Evolutionary conservation across 2,888 invertebrate species (phyloP).

Genomic region (Lampropteryx suffumata): DNA sequence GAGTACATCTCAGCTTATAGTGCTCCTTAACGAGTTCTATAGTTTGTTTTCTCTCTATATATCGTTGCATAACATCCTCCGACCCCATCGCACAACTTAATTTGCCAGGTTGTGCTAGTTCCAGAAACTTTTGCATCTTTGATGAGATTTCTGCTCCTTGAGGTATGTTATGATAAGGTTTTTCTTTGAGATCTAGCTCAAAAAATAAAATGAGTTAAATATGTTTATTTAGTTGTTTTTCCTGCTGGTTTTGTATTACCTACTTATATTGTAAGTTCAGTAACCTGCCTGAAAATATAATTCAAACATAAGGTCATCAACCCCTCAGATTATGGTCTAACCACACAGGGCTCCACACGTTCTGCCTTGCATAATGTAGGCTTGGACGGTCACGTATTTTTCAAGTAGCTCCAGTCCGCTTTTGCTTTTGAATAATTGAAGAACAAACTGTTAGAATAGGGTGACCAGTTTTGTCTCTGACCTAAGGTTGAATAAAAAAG

Average conservation of each 20-base stretch:
- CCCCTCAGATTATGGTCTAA: slow-evolving; percentile 27
- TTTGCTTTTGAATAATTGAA: slow-evolving; percentile 75
- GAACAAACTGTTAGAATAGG: slow-evolving; percentile 65
- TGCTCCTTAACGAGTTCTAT: too few species aligned
- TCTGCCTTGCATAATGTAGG: slow-evolving; percentile 67
- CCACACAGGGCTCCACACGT: slow-evolving; percentile 33
- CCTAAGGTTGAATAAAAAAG: slow-evolving; percentile 30
- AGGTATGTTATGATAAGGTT: too few species aligned
- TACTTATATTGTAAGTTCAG: neutral
- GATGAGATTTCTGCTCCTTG: too few species aligned
- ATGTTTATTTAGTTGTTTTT: too few species aligned
- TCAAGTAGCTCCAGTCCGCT: slow-evolving; percentile 69
- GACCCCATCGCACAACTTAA: too few species aligned
- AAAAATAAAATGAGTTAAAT: too few species aligned
- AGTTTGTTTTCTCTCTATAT: too few species aligned
- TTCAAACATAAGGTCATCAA: slow-evolving; percentile 41
- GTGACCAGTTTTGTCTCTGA: slow-evolving; percentile 48
- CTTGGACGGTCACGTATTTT: slow-evolving; percentile 74
- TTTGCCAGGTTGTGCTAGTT: neutral
- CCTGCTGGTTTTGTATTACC: too few species aligned
- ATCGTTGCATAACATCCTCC: too few species aligned
- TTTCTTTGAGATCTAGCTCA: too few species aligned
- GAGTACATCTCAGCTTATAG: too few species aligned
- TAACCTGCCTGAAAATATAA: slow-evolving; percentile 2
- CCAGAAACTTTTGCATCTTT: neutral